Percentiles rank a stretch among this genome's conserved stretches.
These are phyloP conservation scores for Molothrus aeneus DNA, from an alignment of 2,797 vertebrate species.

Conservation along the genomic window DNA sequence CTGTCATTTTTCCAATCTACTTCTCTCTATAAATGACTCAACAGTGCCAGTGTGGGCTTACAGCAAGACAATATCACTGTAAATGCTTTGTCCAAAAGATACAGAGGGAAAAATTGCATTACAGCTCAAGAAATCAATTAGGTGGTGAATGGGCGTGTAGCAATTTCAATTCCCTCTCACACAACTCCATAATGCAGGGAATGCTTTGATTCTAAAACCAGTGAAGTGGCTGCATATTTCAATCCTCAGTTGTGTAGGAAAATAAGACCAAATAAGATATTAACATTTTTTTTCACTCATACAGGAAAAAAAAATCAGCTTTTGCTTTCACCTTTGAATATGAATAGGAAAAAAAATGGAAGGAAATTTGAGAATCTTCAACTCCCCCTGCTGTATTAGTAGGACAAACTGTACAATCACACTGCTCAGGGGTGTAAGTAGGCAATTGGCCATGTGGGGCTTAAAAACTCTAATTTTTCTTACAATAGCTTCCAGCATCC, in stretches of 20 bases:
- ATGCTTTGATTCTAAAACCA: conserved; percentile 68
- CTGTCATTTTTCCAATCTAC: not conserved
- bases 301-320: not conserved
- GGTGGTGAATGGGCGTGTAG: conserved; percentile 64
- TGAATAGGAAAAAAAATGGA: not conserved
- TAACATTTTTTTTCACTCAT: conserved; percentile 29
- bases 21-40: not conserved
- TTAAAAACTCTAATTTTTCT: conserved; percentile 17
- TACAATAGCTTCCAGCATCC: not conserved
- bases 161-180: conserved; percentile 73
- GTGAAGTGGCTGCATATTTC: conserved; percentile 72
- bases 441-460: not conserved
- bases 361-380: conserved; percentile 55
- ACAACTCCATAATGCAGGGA: conserved; percentile 63
- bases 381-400: conserved; percentile 54
- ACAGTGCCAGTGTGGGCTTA: conserved; percentile 11
- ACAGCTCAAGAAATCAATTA: conserved; percentile 77
- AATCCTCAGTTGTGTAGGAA: conserved; percentile 68
- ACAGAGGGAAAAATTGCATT: conserved; percentile 67
- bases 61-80: conserved; percentile 36
- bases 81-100: conserved; percentile 60
- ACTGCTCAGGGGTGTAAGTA: not conserved
- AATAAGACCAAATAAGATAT: conserved; percentile 59
- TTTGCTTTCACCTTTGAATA: conserved; percentile 59
- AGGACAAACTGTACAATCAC: conserved; percentile 18